Evolutionary conservation across 2,797 vertebrate genomes (phyloP).

Genomic region (Cetoscarus ocellatus): DNA sequence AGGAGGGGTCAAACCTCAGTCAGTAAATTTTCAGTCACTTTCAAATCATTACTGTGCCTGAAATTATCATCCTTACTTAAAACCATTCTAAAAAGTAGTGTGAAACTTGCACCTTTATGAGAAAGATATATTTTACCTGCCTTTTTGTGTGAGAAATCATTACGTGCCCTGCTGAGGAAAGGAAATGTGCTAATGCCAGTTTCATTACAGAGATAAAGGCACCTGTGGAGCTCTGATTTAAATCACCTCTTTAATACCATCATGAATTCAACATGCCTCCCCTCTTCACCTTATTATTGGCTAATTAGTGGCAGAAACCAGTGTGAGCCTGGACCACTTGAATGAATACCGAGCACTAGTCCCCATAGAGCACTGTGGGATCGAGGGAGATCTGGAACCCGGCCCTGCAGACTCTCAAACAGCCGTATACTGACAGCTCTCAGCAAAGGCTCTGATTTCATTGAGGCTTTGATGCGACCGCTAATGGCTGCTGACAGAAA

Average conservation of each 20-base stretch:
- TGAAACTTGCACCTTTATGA: conserved; percentile 23
- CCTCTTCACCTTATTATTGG: conserved; percentile 62
- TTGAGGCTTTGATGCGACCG: conserved; percentile 81
- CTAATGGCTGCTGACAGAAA: conserved; percentile 82
- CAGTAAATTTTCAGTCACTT: no score
- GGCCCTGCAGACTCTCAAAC: conserved; percentile 63
- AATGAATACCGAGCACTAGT: conserved; percentile 46
- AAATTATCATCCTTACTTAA: no score
- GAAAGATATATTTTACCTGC: conserved; percentile 37
- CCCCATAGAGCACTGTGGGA: conserved; percentile 48
- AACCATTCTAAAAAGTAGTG: background rate
- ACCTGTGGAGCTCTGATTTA: conserved; percentile 52
- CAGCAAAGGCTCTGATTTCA: conserved; percentile 78
- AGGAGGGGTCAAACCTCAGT: no score
- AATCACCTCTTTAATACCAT: conserved; percentile 62
- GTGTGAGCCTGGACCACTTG: conserved; percentile 50
- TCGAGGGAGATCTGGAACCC: conserved; percentile 54
- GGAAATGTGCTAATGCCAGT: conserved; percentile 44
- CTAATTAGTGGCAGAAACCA: conserved; percentile 71
- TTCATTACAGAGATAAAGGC: conserved; percentile 47
- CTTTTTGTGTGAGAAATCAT: conserved; percentile 33
- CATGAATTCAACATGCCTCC: conserved; percentile 60
- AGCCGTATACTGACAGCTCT: conserved; percentile 75
- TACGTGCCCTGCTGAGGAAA: conserved; percentile 25
- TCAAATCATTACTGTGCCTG: no score